These are phyloP conservation scores for Polylopha cassiicola DNA, from an alignment of 2,888 invertebrate species.

Conservation along the genomic window DNA sequence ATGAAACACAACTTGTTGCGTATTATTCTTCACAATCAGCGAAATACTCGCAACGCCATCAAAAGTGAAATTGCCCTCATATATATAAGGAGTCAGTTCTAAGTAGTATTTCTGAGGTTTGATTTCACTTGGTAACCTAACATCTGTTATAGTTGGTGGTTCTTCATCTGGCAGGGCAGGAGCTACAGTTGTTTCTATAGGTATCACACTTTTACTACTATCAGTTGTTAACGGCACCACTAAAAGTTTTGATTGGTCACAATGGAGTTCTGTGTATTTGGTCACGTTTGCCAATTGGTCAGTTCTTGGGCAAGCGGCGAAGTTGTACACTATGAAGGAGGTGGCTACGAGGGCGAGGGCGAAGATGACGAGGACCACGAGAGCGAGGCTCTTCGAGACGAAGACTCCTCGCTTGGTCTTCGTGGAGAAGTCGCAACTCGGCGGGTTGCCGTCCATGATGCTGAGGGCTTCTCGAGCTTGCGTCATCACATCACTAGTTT, in stretches of 20 bases:
- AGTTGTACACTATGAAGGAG: constrained; percentile 86
- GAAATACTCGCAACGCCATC: constrained; percentile 82
- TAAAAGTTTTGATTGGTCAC: constrained; percentile 60
- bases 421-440: constrained; percentile 80
- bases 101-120: constrained; percentile 83
- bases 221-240: constrained; percentile 64
- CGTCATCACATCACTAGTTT: constrained; percentile 68
- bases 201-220: constrained; percentile 52
- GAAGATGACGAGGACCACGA: constrained; percentile 80
- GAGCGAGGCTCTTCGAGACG: constrained; percentile 80
- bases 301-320: constrained; percentile 80
- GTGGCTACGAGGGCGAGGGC: constrained; percentile 81
- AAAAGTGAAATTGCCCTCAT: constrained; percentile 87
- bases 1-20: constrained; percentile 85
- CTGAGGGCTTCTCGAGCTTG: constrained; percentile 67
- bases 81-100: constrained; percentile 83
- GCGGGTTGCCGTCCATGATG: constrained; percentile 79
- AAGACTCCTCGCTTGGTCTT: constrained; percentile 78
- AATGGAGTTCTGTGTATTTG: constrained; percentile 65
- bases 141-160: constrained; percentile 57
- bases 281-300: constrained; percentile 64
- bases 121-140: constrained; percentile 82
- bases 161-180: constrained; percentile 32
- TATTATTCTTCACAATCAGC: constrained; percentile 78
- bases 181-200: constrained; percentile 50